Evolutionary conservation across 1,140 invertebrate genomes (phyloP), one percentile per base, ranked within the genome.

Genomic region (Lethrus apterus): DNA sequence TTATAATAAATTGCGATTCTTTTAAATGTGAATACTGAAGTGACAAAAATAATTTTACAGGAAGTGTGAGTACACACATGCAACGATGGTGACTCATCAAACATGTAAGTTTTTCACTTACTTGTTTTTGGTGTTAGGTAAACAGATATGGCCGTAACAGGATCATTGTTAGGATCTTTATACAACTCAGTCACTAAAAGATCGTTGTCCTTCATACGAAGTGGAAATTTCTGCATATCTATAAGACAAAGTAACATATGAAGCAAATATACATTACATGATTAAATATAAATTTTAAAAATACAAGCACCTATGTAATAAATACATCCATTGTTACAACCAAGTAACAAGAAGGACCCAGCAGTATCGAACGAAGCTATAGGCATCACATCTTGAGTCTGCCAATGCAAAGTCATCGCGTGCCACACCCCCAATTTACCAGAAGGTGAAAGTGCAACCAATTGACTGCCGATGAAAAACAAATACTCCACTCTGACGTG

Each of bases 401-500:
- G 86, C 92, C 94, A 98, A 68, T 98, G 92, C 58, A 96, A 93
- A 0, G 93, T 96, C 83, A 94, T 96, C 0, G 93, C 89, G 71
- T 98, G 93, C 93, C 93, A 98, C 11, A 99, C 93, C 4, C 94
- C 94, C 48, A 97, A 92, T 73, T 97, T 97, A n/a, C 94, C 94
- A 14, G 84, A 83, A 2, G 86, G 79, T 26, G 92, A 94, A 11
- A 98, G 71, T 2, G 93, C 94, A 9, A 98, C 94, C 23, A 98
- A 69, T 62, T 98, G 94, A 55, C 87, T 93, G 9, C 94, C 93
- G 69, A 98, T 97, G 63, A 98, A 99, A 64, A 98, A 92, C 31
- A 99, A 71, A 69, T 93, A 90, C 64, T 98, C 93, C 1, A 98
- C 91, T 1, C 87, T 77, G 1, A 94, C 92, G 55, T 89, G 85